Base-by-base conservation (phyloP, 2,113 vertebrate species). In the Patagioenas fasciata region DNA sequence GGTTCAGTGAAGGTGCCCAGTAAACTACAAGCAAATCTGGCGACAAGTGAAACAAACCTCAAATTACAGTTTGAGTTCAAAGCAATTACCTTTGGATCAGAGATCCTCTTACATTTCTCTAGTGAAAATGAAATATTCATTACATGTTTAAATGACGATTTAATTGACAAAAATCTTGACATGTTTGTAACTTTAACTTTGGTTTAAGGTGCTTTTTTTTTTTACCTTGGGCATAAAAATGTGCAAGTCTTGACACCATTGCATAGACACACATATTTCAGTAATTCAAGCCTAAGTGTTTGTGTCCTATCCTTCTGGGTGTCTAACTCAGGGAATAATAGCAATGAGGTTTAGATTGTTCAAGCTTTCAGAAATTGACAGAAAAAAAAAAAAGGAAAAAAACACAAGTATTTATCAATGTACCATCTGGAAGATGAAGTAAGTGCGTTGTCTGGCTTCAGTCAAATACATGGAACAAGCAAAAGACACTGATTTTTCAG, bases 161-260 rank as follows among this genome's bases (percentile, higher is more conserved):
- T 97, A 84, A 91, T 78, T 95, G 84, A 70, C 54, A 81, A 80
- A 95, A 89, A 95, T 89, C 65, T 71, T 92, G 91, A 91, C 71
- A 80, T 44, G 56, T 28, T 94, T 88, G 58, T 93, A 96, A n/a
- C 75, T 94, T 93, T 87, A 86, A 80, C 75, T 71, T 78, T 64
- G 28, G 18, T 80, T 80, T 81, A 84, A 97, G 69, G 42, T 83
- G 74, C 47, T 83, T 62, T 77, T 61, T 38, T 93, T 93, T 47
- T 67, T 87, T 94, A 80, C 88, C 81, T 86, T 58, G 42, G 70
- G 78, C 36, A 69, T 70, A 79, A 34, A 94, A 91, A 40, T 14
- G 21, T 66, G 24, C 58, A 32, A 75, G 67, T 60, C 61, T 89
- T 94, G 80, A 93, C 83, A 95, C 54, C 56, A 90, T 72, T 31